Evolutionary conservation across 2,797 vertebrate genomes (phyloP), one percentile per base, ranked within the genome.

Genomic region (Hoplostethus mediterraneus): DNA sequence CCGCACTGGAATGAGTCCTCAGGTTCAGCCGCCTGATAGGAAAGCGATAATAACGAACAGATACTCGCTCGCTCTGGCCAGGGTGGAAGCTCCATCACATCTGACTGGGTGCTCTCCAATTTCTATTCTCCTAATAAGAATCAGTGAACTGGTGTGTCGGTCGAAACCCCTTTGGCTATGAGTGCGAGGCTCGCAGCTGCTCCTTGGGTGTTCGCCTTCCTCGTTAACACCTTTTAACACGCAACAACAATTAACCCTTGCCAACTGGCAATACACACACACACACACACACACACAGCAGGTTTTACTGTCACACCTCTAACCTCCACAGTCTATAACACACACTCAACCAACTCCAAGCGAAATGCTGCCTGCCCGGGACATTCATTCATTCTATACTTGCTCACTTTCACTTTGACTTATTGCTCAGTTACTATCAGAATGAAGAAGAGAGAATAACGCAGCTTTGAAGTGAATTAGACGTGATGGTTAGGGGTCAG

Each of bases 211-310:
- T 97, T 96, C 93, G 91, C 90, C 94, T 95, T 81, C 95, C 96
- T 97, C 95, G 95, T 97, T 97, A 97, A 97, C 96, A 95, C 95
- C 94, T 84, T 96, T 96, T 95, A 95, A 94, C 93, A 95, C 90
- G 87, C 94, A 94, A 94, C 91, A 94, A 94, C 94, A 95, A 95
- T 97, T 96, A 97, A 96, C 95, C 96, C 94, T 91, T 64, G 61
- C 40, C 67, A 75, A 77, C 54, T 7, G 53, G 77, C 77, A 21
- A 21, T 21, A 21, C 21, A 21, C 21, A 21, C 82, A 30, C 75
- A 28, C 67, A 71, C 5, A 52, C 31, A 38, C 54, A 57, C 53
- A 67, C 30, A 36, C 31, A 28, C 31, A 52, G 59, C 55, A 55
- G 51, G 71, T 77, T 81, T 78, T 79, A 79, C 73, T 78, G 65